Percentiles rank a stretch among this genome's conserved stretches.
Evolutionary conservation across 1,140 invertebrate genomes (phyloP).

Genomic region (Parasteatoda tepidariorum): DNA sequence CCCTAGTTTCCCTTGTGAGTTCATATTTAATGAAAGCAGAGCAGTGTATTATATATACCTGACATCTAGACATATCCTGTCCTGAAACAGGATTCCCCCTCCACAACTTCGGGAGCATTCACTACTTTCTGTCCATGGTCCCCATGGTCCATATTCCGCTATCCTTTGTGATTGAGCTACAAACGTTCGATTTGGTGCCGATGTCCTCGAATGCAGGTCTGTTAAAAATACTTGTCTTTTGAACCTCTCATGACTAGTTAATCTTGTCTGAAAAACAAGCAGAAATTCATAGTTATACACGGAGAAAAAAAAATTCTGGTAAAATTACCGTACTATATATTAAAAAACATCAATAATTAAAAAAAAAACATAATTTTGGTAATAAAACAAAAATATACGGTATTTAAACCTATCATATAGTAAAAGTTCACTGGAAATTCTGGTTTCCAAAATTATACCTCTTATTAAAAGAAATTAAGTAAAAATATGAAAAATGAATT

Average conservation of each 20-base stretch:
- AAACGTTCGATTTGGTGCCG: neutral
- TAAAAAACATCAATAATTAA: neutral
- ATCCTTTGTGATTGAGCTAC: neutral
- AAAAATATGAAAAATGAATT: neutral
- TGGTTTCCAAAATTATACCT: too few species aligned
- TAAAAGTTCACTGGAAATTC: too few species aligned
- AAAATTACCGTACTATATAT: neutral
- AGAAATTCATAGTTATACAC: neutral
- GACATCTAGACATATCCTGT: conserved; percentile 63
- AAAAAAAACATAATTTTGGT: neutral
- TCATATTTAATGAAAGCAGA: neutral
- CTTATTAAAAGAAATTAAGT: neutral
- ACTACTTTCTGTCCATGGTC: conserved; percentile 79
- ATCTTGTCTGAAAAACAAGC: neutral
- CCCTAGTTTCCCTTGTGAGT: too few species aligned
- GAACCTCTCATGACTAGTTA: neutral
- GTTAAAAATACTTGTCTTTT: neutral
- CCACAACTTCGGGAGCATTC: conserved; percentile 88
- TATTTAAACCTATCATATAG: too few species aligned
- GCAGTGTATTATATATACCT: conserved; percentile 47
- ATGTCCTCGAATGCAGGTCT: neutral
- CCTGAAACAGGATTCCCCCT: conserved; percentile 81
- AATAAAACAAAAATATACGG: too few species aligned
- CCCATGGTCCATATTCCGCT: conserved; percentile 66
- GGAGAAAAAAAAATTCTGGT: neutral